A percentile compares a stretch with the other conserved stretches of the same genome.
phyloP scores from a whole-genome alignment of 2,113 vertebrate species.

The Anguilla rostrata region DNA sequence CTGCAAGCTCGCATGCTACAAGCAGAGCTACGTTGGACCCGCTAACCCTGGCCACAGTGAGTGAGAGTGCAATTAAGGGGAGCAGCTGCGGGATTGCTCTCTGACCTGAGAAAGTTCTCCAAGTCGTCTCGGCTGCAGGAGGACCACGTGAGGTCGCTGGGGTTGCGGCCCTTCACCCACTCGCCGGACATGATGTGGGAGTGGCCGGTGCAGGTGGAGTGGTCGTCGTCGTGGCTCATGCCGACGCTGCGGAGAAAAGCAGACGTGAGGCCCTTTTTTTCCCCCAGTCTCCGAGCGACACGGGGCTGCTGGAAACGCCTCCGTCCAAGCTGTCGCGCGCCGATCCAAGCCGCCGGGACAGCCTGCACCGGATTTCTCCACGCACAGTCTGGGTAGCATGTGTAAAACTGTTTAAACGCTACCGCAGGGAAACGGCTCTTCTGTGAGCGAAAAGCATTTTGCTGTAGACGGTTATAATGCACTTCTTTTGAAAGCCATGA shows the following conservation, averaged over 20 bases:
- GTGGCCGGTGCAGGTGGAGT: constrained; percentile 81
- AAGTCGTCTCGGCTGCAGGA: constrained; percentile 91
- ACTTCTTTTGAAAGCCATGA: constrained; percentile 53
- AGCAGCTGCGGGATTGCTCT: not conserved
- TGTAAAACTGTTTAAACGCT: constrained; percentile 18
- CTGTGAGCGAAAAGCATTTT: constrained; percentile 16
- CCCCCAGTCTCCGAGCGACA: constrained; percentile 23
- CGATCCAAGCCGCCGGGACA: not conserved
- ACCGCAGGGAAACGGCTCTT: not conserved
- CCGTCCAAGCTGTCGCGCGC: not conserved
- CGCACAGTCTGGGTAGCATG: not conserved
- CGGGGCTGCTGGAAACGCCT: not conserved
- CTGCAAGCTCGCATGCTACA: not conserved
- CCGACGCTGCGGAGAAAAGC: constrained; percentile 77
- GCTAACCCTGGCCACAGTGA: not conserved
- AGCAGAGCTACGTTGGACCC: not conserved
- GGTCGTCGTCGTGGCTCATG: constrained; percentile 95
- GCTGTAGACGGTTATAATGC: constrained; percentile 3
- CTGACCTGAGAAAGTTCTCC: constrained; percentile 93
- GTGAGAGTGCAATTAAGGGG: not conserved
- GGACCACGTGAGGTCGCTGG: constrained; percentile 96
- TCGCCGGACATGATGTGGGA: constrained; percentile 98
- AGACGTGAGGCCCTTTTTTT: not conserved
- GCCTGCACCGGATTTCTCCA: not conserved
- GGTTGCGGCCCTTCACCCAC: constrained; percentile 95